Base-by-base conservation (phyloP, 2,113 vertebrate genomes). In the Urocynchramus pylzowi region DNA sequence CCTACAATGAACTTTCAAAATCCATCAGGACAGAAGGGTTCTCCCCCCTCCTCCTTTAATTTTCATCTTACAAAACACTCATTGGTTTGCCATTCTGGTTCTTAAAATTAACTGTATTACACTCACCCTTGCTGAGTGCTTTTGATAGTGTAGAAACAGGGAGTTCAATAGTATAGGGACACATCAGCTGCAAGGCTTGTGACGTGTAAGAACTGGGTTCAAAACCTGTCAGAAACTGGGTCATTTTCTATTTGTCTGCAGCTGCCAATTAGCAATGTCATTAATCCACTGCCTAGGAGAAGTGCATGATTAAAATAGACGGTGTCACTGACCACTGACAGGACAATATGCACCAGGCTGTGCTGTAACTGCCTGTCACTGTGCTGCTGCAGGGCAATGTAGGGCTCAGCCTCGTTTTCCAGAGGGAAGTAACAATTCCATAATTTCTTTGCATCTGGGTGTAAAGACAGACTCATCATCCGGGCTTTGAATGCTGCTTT, bases 261-360 rank as follows among this genome's bases (percentile, higher is more conserved):
- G 61, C 53, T 90, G 91, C 67, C 91, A 89, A 79, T 95, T 96
- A 94, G 81, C 57, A 61, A 4, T 87, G 54, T 85, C 44, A 65
- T 91, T 93, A 95, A 95, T 93, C 82, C 59, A 69, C 50, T 54
- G 59, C 78, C 67, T 61, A 28, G 65, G 45, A 94, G 81, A 87
- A 93, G 93, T 50, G 83, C 18, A 6, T 59, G 54, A 75, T 81
- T 88, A 77, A 85, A 93, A 56, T 21, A 68, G 93, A 10, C 0
- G 0, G 56, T 90, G 93, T 75, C 73, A 44, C 59, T 81, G 90
- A 75, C 92, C 90, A 33, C 22, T 77, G 90, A 52, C 47, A 71
- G 54, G 85, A 41, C 0, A 0, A 31, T 23, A 26, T 3, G 54
- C 74, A 70, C 74, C 13, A 59, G 44, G 70, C 74, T 83, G 39